phyloP scores from a whole-genome alignment of 2,797 vertebrate genomes.

The Sebastes hopkinsi region DNA sequence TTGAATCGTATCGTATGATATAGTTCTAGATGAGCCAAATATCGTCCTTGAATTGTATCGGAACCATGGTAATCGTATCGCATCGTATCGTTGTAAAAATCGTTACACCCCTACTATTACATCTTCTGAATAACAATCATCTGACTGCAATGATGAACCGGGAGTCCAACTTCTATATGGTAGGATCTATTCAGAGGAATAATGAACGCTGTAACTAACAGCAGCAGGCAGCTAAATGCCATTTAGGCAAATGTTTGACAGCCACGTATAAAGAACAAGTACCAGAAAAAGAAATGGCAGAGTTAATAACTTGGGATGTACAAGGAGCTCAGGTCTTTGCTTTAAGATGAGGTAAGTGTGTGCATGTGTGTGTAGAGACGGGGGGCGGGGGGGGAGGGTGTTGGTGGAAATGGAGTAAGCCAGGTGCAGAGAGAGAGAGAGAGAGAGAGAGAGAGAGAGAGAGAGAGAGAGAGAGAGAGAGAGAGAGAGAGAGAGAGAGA shows the following conservation, averaged over 20 bases:
- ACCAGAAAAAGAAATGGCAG: not conserved
- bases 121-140: not conserved
- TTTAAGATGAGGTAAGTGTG: slow-evolving; percentile 43
- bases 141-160: not conserved
- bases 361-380: slow-evolving; percentile 30
- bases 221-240: not conserved
- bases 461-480: not conserved
- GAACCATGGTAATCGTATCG: too few relatives aligned
- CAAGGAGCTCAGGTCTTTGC: slow-evolving; percentile 3
- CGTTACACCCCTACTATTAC: not conserved
- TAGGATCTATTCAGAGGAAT: not conserved
- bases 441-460: not conserved
- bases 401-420: slow-evolving; percentile 50
- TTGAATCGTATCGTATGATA: too few relatives aligned
- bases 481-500: not conserved
- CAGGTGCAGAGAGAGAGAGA: slow-evolving; percentile 60
- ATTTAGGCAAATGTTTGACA: not conserved
- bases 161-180: not conserved
- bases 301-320: slow-evolving; percentile 26
- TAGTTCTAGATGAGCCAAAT: too few relatives aligned
- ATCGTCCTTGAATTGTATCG: too few relatives aligned
- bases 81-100: too few relatives aligned
- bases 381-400: slow-evolving; percentile 12
- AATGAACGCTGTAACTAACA: not conserved
- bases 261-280: not conserved